Conservation (phyloP, 2,888 invertebrate genomes). For the Strigamia maritima region DNA sequence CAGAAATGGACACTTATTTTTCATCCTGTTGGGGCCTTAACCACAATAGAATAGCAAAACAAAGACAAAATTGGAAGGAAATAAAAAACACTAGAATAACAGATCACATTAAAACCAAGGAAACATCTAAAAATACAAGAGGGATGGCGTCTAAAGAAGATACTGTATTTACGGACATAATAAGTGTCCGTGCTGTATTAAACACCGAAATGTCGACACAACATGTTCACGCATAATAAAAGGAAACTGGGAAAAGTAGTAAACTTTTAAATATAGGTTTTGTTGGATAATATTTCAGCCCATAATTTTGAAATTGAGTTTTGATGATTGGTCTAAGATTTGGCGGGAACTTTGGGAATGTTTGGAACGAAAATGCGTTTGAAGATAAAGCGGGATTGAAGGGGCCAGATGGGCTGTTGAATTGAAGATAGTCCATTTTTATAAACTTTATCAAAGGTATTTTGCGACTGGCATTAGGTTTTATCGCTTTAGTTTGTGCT, state of each 20-base stretch:
- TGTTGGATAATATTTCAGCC: not conserved
- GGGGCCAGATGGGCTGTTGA: constrained; percentile 1
- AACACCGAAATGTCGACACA: not conserved
- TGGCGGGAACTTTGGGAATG: not conserved
- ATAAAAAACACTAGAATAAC: not conserved
- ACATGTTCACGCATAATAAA: not conserved
- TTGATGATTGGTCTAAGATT: not conserved
- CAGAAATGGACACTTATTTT: not conserved
- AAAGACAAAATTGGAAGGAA: not conserved
- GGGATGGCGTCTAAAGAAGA: not conserved
- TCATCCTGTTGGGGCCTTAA: not conserved
- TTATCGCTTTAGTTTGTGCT: not conserved
- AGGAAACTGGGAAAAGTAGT: not conserved
- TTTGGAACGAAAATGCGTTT: constrained; percentile 13
- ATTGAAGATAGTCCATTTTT: constrained; percentile 19
- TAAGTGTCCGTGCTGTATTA: not conserved
- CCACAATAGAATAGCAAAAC: not conserved
- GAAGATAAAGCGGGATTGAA: not conserved
- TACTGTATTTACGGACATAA: too few species aligned
- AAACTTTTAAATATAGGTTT: not conserved
- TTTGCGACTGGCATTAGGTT: not conserved
- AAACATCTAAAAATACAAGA: constrained; percentile 8
- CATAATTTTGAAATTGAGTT: not conserved
- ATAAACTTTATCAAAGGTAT: constrained; percentile 16
- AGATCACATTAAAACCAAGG: constrained; percentile 1